phyloP scores from a whole-genome alignment of 1,140 invertebrate genomes.

The Batillaria attramentaria region DNA sequence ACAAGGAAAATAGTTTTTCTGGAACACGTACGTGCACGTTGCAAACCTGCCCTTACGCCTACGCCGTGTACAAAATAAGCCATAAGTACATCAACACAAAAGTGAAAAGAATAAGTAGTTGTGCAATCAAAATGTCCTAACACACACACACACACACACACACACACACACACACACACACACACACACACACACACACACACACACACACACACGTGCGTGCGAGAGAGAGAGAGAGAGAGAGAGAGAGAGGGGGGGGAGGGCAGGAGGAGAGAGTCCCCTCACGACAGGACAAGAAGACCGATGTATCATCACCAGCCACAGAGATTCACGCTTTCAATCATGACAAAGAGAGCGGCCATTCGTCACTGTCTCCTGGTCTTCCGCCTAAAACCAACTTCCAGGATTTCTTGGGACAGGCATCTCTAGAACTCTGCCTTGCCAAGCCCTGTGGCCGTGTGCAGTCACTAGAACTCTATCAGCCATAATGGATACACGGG shows the following conservation, averaged over 20 bases:
- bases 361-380: neutral
- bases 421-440: too few relatives aligned
- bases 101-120: neutral
- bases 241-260: neutral
- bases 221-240: neutral
- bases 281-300: neutral
- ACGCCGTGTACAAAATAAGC: neutral
- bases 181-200: too few relatives aligned
- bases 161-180: too few relatives aligned
- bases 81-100: neutral
- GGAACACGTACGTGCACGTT: neutral
- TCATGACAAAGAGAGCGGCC: neutral
- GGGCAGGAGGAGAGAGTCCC: neutral
- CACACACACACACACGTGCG: too few relatives aligned
- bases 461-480: too few relatives aligned
- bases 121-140: neutral
- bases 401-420: too few relatives aligned
- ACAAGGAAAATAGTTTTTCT: neutral
- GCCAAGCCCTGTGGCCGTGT: too few relatives aligned
- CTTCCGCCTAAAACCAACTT: too few relatives aligned
- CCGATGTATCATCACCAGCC: neutral
- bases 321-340: neutral
- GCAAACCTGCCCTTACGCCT: neutral
- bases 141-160: too few relatives aligned
- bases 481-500: too few relatives aligned